Conservation (phyloP, 1,140 invertebrate species). For the Drosophila nikananu region DNA sequence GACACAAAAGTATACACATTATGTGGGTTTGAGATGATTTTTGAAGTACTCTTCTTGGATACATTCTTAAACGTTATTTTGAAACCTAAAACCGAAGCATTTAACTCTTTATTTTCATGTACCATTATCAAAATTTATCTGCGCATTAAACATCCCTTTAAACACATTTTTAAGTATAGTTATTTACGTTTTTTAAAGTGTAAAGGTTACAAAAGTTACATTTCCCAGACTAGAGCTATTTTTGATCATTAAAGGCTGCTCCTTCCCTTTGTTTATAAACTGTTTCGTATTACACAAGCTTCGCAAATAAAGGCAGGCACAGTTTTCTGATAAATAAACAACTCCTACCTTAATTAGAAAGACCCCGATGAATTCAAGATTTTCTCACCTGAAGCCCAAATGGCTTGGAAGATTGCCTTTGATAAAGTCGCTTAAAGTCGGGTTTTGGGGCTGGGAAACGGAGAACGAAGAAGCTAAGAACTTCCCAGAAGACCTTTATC, state of each 20-base stretch:
- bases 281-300: not conserved
- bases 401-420: conserved; percentile 19
- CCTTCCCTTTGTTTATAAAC: conserved; percentile 3
- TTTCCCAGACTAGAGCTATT: too few relatives aligned
- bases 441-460: conserved; percentile 11
- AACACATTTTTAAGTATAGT: not conserved
- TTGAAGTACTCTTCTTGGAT: not conserved
- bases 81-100: too few relatives aligned
- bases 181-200: not conserved
- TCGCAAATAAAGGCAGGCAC: not conserved
- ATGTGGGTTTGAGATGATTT: too few relatives aligned
- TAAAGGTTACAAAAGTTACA: not conserved
- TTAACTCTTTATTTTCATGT: too few relatives aligned
- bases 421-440: conserved; percentile 29
- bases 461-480: conserved; percentile 13
- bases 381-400: conserved; percentile 30
- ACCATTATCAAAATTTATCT: too few relatives aligned
- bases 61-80: not conserved
- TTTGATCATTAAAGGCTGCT: not conserved
- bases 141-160: not conserved
- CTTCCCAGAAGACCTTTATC: conserved; percentile 44
- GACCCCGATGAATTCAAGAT: conserved; percentile 3
- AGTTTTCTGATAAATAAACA: not conserved
- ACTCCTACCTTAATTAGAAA: conserved; percentile 16
- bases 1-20: not conserved